A percentile compares a stretch with the other conserved stretches of the same genome.
Evolutionary conservation across 2,888 invertebrate species (phyloP).

Genomic region (Drosophila paranaensis): DNA sequence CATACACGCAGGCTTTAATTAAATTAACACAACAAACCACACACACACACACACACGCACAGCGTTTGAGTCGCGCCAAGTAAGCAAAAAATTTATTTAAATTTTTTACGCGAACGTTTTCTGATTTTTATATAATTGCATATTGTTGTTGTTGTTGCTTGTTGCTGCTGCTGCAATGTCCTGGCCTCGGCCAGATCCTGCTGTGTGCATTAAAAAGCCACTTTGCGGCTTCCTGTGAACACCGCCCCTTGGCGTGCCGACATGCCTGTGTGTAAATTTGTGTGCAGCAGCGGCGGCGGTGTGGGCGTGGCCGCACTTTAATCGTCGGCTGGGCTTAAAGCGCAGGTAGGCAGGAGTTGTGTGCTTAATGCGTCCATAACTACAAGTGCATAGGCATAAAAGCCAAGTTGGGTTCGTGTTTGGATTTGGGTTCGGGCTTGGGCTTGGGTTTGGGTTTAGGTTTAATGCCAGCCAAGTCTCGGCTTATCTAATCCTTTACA

Average conservation of each 20-base stretch:
- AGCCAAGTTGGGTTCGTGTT: conserved; percentile 32
- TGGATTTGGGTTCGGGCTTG: conserved; percentile 12
- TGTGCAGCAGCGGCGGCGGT: conserved; percentile 40
- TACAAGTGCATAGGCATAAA: conserved; percentile 75
- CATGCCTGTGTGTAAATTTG: conserved; percentile 61
- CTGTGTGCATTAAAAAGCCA: conserved; percentile 80
- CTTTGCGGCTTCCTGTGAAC: conserved; percentile 76
- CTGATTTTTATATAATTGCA: conserved; percentile 76
- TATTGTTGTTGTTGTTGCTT: conserved; percentile 34
- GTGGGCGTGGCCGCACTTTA: conserved; percentile 48
- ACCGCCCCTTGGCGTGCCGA: conserved; percentile 66
- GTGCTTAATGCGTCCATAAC: conserved; percentile 48
- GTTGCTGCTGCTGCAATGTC: conserved; percentile 16
- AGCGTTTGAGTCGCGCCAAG: conserved; percentile 53
- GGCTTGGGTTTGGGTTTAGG: conserved; percentile 4
- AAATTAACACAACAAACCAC: conserved; percentile 75
- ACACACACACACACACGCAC: conserved; percentile 33
- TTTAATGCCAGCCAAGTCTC: conserved; percentile 46
- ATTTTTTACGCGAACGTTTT: conserved; percentile 38
- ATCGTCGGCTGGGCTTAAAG: conserved; percentile 47
- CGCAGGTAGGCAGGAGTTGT: conserved; percentile 27
- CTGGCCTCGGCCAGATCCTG: conserved; percentile 57
- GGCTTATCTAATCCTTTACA: conserved; percentile 77
- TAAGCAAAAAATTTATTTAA: conserved; percentile 61
- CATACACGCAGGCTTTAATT: conserved; percentile 58